Conservation (phyloP, 2,888 invertebrate species). For the Lordiphosa andalusiaca region DNA sequence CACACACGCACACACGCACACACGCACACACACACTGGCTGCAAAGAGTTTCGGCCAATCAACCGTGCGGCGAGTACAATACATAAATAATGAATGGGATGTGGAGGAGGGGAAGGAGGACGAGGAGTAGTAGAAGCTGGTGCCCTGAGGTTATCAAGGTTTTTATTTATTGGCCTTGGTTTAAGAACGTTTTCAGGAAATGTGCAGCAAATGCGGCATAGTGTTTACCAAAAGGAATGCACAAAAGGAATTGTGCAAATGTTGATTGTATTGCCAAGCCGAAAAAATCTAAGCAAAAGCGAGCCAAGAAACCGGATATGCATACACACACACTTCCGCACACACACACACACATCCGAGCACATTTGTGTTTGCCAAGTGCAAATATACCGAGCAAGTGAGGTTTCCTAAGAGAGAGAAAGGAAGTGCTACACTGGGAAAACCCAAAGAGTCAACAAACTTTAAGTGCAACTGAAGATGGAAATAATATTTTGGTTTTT, state of each 20-base stretch:
- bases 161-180: slow-evolving; percentile 63
- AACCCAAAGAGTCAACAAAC: too few species aligned
- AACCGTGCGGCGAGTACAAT: slow-evolving; percentile 51
- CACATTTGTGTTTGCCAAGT: slow-evolving; percentile 57
- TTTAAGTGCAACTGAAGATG: too few species aligned
- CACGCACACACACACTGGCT: slow-evolving; percentile 17
- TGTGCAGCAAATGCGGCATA: slow-evolving; percentile 55
- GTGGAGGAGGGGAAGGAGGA: not conserved
- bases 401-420: not conserved
- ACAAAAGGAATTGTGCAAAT: slow-evolving; percentile 65
- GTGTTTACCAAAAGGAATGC: slow-evolving; percentile 60
- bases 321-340: slow-evolving; percentile 37
- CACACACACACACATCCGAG: slow-evolving; percentile 12
- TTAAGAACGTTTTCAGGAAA: slow-evolving; percentile 42
- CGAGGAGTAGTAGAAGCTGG: too few species aligned
- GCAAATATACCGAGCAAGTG: slow-evolving; percentile 48
- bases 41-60: slow-evolving; percentile 56
- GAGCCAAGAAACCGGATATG: slow-evolving; percentile 51
- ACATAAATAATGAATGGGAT: slow-evolving; percentile 67
- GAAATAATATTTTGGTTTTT: too few species aligned
- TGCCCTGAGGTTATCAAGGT: slow-evolving; percentile 70
- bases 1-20: slow-evolving; percentile 33
- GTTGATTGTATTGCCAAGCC: slow-evolving; percentile 61
- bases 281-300: slow-evolving; percentile 26
- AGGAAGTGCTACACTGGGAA: not conserved